Percentiles rank a stretch among this genome's conserved stretches.
These are phyloP conservation scores for Drosophila guanche DNA, from an alignment of 1,140 invertebrate species.

Conservation along the genomic window DNA sequence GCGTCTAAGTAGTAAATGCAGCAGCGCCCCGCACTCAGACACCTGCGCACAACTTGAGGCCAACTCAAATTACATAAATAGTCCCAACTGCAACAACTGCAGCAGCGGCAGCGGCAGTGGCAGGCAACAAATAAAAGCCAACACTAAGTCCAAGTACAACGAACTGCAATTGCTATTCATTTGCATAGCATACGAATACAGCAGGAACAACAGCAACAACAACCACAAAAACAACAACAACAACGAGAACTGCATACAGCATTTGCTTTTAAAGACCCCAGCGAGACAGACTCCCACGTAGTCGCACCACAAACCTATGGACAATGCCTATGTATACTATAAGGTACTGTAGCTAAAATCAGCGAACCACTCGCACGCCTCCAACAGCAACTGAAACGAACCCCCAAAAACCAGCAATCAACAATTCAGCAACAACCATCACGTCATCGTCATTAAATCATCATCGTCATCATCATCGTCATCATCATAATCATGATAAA, in stretches of 20 bases:
- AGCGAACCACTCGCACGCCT: constrained; percentile 36
- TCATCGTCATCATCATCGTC: constrained; percentile 20
- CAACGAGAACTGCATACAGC: constrained; percentile 15
- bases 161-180: constrained; percentile 67
- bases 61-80: constrained; percentile 80
- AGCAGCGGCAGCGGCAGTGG: neutral
- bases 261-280: constrained; percentile 66
- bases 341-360: constrained; percentile 72
- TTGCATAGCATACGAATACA: constrained; percentile 49
- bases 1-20: too few relatives aligned
- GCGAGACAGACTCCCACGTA: constrained; percentile 41
- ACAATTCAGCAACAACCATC: constrained; percentile 34
- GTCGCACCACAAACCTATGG: constrained; percentile 76
- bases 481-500: constrained; percentile 24
- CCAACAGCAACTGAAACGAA: constrained; percentile 32
- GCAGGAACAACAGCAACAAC: constrained; percentile 14
- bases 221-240: constrained; percentile 1
- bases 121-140: constrained; percentile 23
- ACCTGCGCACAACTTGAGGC: constrained; percentile 52
- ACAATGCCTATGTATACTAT: constrained; percentile 83
- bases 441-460: constrained; percentile 50
- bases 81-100: constrained; percentile 7
- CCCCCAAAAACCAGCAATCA: constrained; percentile 22
- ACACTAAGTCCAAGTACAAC: constrained; percentile 61
- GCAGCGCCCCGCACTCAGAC: constrained; percentile 18